These are phyloP conservation scores for Charaxes varanes DNA, from an alignment of 1,140 invertebrate genomes.

Conservation along the genomic window DNA sequence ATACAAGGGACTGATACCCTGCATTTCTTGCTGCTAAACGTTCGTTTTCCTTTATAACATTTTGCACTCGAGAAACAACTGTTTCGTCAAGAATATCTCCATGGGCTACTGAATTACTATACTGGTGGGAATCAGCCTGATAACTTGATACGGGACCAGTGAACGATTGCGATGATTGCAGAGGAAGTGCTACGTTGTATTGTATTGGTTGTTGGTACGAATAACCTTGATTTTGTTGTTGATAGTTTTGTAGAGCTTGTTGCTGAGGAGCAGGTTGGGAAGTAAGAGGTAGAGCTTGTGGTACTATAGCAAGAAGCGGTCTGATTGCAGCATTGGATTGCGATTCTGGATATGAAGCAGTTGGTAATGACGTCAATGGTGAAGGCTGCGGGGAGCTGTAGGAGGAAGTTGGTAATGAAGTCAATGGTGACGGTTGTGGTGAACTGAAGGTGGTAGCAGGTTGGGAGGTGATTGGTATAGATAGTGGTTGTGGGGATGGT, in stretches of 20 bases:
- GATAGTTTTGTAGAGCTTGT: slow-evolving; percentile 15
- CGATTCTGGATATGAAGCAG: slow-evolving; percentile 5
- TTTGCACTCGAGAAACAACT: slow-evolving; percentile 42
- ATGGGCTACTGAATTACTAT: slow-evolving; percentile 28
- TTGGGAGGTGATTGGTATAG: slow-evolving; percentile 9
- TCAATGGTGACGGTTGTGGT: slow-evolving; percentile 3
- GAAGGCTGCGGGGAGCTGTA: slow-evolving; percentile 4
- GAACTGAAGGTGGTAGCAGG: slow-evolving; percentile 12
- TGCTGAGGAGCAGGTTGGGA: slow-evolving; percentile 18
- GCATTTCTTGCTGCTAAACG: slow-evolving; percentile 45
- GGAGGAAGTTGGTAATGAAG: slow-evolving; percentile 13
- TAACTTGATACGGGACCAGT: slow-evolving; percentile 33
- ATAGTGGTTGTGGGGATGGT: slow-evolving; percentile 4
- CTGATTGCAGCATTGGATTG: not conserved
- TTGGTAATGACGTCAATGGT: too few relatives aligned
- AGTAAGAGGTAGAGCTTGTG: slow-evolving; percentile 1
- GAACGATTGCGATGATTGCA: slow-evolving; percentile 27
- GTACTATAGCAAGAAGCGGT: not conserved
- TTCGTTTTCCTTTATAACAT: slow-evolving; percentile 54
- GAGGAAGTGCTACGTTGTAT: slow-evolving; percentile 22
- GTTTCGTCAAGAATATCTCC: slow-evolving; percentile 48
- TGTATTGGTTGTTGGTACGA: slow-evolving; percentile 26
- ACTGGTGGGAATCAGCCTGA: slow-evolving; percentile 46
- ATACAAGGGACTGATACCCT: slow-evolving; percentile 51
- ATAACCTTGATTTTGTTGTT: slow-evolving; percentile 30